A percentile compares a stretch with the other conserved stretches of the same genome.
These are phyloP conservation scores for Trachythela sp. DNA, from an alignment of 64 coral and sea anemone species.

Conservation along the genomic window DNA sequence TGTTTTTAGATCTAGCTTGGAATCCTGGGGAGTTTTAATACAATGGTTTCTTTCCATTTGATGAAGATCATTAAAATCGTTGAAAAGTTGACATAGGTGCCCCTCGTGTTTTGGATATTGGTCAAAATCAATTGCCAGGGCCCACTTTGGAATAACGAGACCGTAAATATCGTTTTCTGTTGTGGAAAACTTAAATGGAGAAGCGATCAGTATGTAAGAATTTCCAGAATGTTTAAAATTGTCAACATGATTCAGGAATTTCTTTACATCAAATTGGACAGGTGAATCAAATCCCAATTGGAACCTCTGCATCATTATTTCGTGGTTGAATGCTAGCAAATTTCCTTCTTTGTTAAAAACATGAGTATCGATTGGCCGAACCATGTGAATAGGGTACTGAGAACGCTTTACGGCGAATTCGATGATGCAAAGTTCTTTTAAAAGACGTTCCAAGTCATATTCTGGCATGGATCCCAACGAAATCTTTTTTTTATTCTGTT, in stretches of 20 bases:
- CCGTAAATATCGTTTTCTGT: slow-evolving; percentile 59
- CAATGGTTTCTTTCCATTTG: slow-evolving; percentile 69
- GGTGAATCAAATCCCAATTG: neutral
- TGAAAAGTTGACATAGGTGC: slow-evolving; percentile 49
- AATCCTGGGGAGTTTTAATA: slow-evolving; percentile 54
- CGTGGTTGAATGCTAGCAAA: slow-evolving; percentile 35
- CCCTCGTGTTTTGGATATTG: slow-evolving; percentile 48
- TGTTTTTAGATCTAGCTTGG: slow-evolving; percentile 58
- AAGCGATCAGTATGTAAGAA: slow-evolving; percentile 56
- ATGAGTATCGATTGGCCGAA: slow-evolving; percentile 33
- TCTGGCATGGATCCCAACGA: neutral
- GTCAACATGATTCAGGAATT: slow-evolving; percentile 49
- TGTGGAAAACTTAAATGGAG: slow-evolving; percentile 49
- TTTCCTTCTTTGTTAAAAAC: neutral
- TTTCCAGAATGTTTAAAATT: slow-evolving; percentile 49
- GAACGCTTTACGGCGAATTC: slow-evolving; percentile 45
- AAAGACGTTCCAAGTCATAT: slow-evolving; percentile 5
- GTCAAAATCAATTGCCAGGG: slow-evolving; percentile 72
- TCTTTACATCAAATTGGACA: slow-evolving; percentile 38
- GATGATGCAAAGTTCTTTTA: slow-evolving; percentile 47
- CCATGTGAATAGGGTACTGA: slow-evolving; percentile 66
- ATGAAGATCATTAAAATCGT: slow-evolving; percentile 55
- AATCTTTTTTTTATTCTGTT: slow-evolving; percentile 30
- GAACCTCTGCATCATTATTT: slow-evolving; percentile 50
- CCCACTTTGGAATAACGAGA: slow-evolving; percentile 65